Evolutionary conservation across 1,140 invertebrate species (phyloP).

Genomic region (Mamestra configurata): DNA sequence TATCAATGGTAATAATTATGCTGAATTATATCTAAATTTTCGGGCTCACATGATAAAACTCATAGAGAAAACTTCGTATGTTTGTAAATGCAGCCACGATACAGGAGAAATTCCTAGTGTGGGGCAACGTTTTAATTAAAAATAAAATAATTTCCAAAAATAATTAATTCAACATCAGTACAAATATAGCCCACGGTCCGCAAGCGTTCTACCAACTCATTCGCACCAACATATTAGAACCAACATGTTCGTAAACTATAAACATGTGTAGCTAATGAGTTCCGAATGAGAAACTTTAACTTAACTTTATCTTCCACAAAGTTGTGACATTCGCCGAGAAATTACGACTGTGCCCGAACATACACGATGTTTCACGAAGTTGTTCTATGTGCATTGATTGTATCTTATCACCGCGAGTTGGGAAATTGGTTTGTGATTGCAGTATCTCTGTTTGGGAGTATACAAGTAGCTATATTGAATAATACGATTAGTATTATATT

Average conservation of each 20-base stretch:
- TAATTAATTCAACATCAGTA: neutral
- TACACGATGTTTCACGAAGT: neutral
- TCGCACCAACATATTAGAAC: neutral
- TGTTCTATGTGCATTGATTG: neutral
- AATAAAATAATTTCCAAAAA: neutral
- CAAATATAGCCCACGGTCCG: neutral
- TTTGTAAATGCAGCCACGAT: no score
- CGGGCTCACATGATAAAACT: no score
- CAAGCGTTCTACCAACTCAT: neutral
- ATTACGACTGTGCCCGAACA: neutral
- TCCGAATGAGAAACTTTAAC: neutral
- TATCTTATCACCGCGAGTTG: neutral
- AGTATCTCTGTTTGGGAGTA: no score
- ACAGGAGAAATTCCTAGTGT: no score
- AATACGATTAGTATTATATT: no score
- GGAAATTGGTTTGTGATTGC: neutral
- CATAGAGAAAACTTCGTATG: no score
- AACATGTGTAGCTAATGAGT: conserved; percentile 27
- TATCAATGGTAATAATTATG: no score
- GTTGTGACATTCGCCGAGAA: neutral
- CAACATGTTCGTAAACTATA: neutral
- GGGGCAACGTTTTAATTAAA: no score
- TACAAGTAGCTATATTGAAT: no score
- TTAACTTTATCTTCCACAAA: neutral
- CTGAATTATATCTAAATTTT: no score